Evolutionary conservation across 2,888 invertebrate species (phyloP).

Genomic region (Amblyteles armatorius): DNA sequence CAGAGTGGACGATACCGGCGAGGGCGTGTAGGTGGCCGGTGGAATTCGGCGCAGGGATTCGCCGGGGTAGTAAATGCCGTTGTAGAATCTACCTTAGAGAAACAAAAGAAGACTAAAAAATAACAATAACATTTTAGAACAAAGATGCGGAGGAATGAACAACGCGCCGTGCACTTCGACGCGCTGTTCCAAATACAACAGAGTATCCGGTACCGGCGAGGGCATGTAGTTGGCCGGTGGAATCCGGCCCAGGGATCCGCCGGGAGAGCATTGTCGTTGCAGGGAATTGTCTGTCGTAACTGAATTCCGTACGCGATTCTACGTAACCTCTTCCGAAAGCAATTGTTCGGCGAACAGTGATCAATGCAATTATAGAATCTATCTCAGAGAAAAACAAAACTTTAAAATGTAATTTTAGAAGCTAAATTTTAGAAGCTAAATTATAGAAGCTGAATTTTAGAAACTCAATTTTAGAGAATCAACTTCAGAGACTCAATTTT

Average conservation of each 20-base stretch:
- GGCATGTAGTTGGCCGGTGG: background rate
- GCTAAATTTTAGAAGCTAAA: too few relatives aligned
- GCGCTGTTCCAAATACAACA: slow-evolving; percentile 23
- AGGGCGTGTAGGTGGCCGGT: background rate
- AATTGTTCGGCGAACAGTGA: too few relatives aligned
- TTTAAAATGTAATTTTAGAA: too few relatives aligned
- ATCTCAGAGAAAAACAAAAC: too few relatives aligned
- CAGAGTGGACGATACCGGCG: background rate
- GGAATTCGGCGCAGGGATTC: background rate
- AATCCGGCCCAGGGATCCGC: background rate
- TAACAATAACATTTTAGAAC: background rate
- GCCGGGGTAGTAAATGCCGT: background rate
- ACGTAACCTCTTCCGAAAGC: too few relatives aligned
- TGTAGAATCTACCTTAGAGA: too few relatives aligned
- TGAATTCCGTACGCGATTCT: too few relatives aligned
- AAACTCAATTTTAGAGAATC: too few relatives aligned
- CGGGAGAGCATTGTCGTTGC: background rate
- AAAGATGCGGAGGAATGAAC: too few relatives aligned
- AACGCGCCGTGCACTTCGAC: background rate
- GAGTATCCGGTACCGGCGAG: background rate
- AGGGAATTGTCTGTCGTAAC: background rate
- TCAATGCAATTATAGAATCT: too few relatives aligned
- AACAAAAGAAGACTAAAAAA: background rate
- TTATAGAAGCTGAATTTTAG: too few relatives aligned
- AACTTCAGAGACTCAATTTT: background rate